These are phyloP conservation scores for Rosalia funebris DNA, from an alignment of 2,888 invertebrate species.

Conservation along the genomic window DNA sequence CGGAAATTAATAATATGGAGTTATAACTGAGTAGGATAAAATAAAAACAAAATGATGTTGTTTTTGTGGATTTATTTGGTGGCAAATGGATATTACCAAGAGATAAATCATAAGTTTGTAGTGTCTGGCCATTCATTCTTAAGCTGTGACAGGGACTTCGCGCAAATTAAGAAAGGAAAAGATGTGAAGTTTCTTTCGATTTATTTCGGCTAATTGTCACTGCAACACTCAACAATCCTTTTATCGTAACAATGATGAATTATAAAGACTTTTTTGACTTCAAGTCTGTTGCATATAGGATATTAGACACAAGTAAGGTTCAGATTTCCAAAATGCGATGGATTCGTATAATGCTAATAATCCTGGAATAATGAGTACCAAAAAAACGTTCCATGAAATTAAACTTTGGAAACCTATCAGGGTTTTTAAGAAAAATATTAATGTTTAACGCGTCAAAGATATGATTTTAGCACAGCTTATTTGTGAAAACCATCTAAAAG, in stretches of 20 bases:
- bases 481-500: constrained; percentile 12
- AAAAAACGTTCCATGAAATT: constrained; percentile 13
- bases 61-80: constrained; percentile 22
- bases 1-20: constrained; percentile 14
- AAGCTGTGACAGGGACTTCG: constrained; percentile 41
- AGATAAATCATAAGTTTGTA: constrained; percentile 35
- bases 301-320: constrained; percentile 26
- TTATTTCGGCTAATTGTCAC: constrained; percentile 28
- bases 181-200: constrained; percentile 27
- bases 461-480: not conserved
- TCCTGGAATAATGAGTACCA: constrained; percentile 19
- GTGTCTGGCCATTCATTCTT: constrained; percentile 47
- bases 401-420: not conserved
- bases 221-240: constrained; percentile 26
- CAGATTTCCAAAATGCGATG: constrained; percentile 29
- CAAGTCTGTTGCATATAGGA: constrained; percentile 11
- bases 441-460: not conserved
- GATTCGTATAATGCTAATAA: constrained; percentile 25
- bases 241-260: constrained; percentile 30
- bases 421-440: constrained; percentile 7
- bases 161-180: constrained; percentile 23
- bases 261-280: constrained; percentile 31
- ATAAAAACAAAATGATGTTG: constrained; percentile 17
- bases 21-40: constrained; percentile 13
- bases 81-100: constrained; percentile 22